These are phyloP conservation scores for Standfussiana lucernea DNA, from an alignment of 2,888 invertebrate genomes.

Conservation along the genomic window DNA sequence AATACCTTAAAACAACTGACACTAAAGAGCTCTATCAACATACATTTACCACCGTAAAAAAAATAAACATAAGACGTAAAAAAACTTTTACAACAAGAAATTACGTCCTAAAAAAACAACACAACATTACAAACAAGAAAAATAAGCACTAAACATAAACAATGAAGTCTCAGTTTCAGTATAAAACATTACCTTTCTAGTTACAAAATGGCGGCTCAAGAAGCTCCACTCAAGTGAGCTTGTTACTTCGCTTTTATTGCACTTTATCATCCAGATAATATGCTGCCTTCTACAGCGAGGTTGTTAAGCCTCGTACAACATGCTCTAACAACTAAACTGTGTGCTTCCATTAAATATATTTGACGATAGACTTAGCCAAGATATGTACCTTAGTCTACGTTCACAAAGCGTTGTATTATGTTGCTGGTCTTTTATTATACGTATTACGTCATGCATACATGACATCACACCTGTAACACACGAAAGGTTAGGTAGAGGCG, in stretches of 20 bases:
- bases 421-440: not conserved
- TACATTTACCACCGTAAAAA: not conserved
- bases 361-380: conserved; percentile 40
- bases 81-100: not conserved
- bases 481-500: not conserved
- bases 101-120: not conserved
- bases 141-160: conserved; percentile 17
- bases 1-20: not conserved
- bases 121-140: conserved; percentile 19
- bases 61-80: not conserved
- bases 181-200: conserved; percentile 18
- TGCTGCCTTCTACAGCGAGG: conserved; percentile 33
- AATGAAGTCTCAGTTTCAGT: conserved; percentile 21
- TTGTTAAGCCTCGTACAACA: conserved; percentile 51
- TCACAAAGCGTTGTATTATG: not conserved
- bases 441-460: not conserved
- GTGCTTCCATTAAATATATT: conserved; percentile 40
- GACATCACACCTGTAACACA: not conserved
- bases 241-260: conserved; percentile 60
- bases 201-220: conserved; percentile 42
- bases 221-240: conserved; percentile 25
- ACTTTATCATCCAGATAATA: conserved; percentile 58
- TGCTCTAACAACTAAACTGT: conserved; percentile 22
- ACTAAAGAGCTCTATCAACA: not conserved
- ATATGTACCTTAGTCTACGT: conserved; percentile 1